Percentiles rank a stretch among this genome's conserved stretches.
These are phyloP conservation scores for Polypedilum vanderplanki DNA, from an alignment of 1,140 invertebrate genomes.

Conservation along the genomic window DNA sequence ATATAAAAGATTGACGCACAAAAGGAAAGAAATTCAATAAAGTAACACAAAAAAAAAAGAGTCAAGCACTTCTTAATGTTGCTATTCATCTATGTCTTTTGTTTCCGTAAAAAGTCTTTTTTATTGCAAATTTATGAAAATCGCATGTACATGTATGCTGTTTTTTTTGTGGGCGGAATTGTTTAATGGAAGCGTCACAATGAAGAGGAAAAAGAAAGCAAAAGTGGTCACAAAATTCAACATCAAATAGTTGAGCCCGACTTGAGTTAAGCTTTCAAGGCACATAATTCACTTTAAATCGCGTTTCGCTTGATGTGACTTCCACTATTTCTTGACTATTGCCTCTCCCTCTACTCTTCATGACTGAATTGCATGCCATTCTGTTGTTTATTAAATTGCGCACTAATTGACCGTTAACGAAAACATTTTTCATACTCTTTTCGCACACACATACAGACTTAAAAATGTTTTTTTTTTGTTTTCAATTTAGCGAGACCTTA, in stretches of 20 bases:
- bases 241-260: neutral
- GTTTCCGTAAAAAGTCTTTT: slow-evolving; percentile 9
- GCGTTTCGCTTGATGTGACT: neutral
- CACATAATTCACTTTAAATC: slow-evolving; percentile 6
- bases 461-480: neutral
- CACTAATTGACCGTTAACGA: neutral
- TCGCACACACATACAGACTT: neutral
- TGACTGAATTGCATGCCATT: neutral
- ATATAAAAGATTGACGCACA: slow-evolving; percentile 22
- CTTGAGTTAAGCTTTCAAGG: neutral
- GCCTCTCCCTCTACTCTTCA: neutral
- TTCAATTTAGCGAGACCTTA: neutral
- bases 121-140: slow-evolving; percentile 6
- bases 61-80: neutral
- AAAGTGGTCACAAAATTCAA: neutral
- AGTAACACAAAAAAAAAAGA: neutral
- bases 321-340: neutral
- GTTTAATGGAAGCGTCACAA: neutral
- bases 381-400: slow-evolving; percentile 1
- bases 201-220: neutral
- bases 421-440: neutral
- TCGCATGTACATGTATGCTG: neutral
- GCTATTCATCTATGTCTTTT: slow-evolving; percentile 21
- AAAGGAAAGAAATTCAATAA: slow-evolving; percentile 7
- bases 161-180: neutral